phyloP scores from a whole-genome alignment of 2,797 vertebrate genomes.

The Oophaga sylvatica region DNA sequence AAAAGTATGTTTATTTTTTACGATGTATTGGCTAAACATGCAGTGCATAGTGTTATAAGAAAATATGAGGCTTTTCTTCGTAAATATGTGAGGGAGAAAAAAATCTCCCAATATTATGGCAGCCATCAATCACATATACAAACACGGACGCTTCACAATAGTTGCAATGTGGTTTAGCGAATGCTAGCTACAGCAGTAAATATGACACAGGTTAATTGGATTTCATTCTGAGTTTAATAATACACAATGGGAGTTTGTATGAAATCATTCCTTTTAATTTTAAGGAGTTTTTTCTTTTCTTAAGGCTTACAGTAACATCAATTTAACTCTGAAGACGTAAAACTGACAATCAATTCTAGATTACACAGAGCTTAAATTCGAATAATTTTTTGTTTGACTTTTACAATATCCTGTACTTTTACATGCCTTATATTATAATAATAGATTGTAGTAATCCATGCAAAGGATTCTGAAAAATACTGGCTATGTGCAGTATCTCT shows the following conservation, averaged over 20 bases:
- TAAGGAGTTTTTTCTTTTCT: constrained; percentile 15
- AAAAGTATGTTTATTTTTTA: too few relatives aligned
- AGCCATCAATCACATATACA: not conserved
- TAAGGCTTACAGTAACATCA: too few relatives aligned
- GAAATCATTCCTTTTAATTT: not conserved
- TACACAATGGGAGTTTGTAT: not conserved
- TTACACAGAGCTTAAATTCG: too few relatives aligned
- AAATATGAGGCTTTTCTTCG: too few relatives aligned
- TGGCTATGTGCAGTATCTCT: not conserved
- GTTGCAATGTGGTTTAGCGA: not conserved
- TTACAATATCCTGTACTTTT: not conserved
- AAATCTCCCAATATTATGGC: not conserved
- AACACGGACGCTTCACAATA: not conserved
- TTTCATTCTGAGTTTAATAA: not conserved
- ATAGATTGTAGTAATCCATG: not conserved
- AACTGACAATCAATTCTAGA: too few relatives aligned
- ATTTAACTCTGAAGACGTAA: too few relatives aligned
- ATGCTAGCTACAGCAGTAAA: not conserved
- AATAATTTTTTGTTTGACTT: not conserved
- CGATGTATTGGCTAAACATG: too few relatives aligned
- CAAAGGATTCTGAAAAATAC: not conserved
- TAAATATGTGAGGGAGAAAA: too few relatives aligned
- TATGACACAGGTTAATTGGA: not conserved
- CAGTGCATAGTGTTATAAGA: too few relatives aligned
- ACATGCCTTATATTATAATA: not conserved